Evolutionary conservation across 2,888 invertebrate species (phyloP).

Genomic region (Synanthedon myopaeformis): DNA sequence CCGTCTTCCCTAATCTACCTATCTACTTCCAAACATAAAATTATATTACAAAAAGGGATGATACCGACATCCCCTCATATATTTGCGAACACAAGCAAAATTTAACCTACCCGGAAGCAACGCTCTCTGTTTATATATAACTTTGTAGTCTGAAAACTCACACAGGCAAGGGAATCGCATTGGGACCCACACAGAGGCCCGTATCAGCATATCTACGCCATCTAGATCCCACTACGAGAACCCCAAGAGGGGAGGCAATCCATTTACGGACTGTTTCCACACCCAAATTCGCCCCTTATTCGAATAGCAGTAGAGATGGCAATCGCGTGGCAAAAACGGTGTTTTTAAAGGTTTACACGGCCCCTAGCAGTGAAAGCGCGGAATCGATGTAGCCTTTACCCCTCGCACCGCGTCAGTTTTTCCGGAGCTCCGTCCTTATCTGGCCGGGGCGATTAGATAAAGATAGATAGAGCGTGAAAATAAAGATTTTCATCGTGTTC

Average conservation of each 20-base stretch:
- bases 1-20: slow-evolving; percentile 68
- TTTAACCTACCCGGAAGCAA: slow-evolving; percentile 64
- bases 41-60: slow-evolving; percentile 68
- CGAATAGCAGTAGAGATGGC: slow-evolving; percentile 58
- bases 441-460: slow-evolving; percentile 68
- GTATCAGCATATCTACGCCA: slow-evolving; percentile 69
- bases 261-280: slow-evolving; percentile 51
- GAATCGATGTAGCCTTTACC: slow-evolving; percentile 71
- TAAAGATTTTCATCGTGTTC: slow-evolving; percentile 72
- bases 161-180: slow-evolving; percentile 31
- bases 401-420: slow-evolving; percentile 67
- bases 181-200: slow-evolving; percentile 45
- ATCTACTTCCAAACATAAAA: slow-evolving; percentile 66
- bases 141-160: slow-evolving; percentile 51
- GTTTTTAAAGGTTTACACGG: slow-evolving; percentile 71
- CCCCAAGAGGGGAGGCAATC: slow-evolving; percentile 70
- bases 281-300: slow-evolving; percentile 55
- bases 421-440: slow-evolving; percentile 70
- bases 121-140: slow-evolving; percentile 44
- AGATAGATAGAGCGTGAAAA: slow-evolving; percentile 72
- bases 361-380: slow-evolving; percentile 71
- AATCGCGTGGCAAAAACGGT: slow-evolving; percentile 60
- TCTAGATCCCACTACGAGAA: slow-evolving; percentile 70
- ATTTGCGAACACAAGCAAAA: slow-evolving; percentile 68
- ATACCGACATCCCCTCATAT: slow-evolving; percentile 64